Evolutionary conservation across 2,113 vertebrate genomes (phyloP).

Genomic region (Grus americana): DNA sequence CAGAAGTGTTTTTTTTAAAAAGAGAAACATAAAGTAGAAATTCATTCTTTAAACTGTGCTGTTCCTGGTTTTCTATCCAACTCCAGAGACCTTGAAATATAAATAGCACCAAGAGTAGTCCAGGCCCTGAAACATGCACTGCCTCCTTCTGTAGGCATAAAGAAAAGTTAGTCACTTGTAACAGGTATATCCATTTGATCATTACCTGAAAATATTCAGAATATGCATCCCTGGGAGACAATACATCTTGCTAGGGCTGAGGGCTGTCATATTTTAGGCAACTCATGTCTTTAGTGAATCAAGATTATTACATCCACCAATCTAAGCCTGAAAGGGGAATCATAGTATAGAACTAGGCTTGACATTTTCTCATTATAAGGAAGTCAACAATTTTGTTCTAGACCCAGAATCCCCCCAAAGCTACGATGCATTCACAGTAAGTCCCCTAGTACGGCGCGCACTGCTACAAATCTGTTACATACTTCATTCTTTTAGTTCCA

Average conservation of each 20-base stretch:
- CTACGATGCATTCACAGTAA: not conserved
- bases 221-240: not conserved
- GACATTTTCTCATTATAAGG: not conserved
- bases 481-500: not conserved
- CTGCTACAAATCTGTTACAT: not conserved
- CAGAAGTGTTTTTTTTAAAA: not conserved
- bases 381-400: not conserved
- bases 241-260: not conserved
- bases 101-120: not conserved
- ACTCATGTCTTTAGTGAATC: not conserved
- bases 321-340: not conserved
- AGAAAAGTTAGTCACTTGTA: not conserved
- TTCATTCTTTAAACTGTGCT: not conserved
- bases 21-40: not conserved
- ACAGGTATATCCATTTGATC: slow-evolving; percentile 18
- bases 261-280: slow-evolving; percentile 24
- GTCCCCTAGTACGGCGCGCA: not conserved
- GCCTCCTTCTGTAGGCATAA: not conserved
- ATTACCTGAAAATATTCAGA: slow-evolving; percentile 28
- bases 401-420: not conserved
- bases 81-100: not conserved
- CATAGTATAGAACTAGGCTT: not conserved
- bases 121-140: not conserved
- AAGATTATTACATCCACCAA: slow-evolving; percentile 4
- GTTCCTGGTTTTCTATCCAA: not conserved